Base-by-base conservation (phyloP, 2,888 invertebrate genomes). In the Rhagophthalmus giganteus region DNA sequence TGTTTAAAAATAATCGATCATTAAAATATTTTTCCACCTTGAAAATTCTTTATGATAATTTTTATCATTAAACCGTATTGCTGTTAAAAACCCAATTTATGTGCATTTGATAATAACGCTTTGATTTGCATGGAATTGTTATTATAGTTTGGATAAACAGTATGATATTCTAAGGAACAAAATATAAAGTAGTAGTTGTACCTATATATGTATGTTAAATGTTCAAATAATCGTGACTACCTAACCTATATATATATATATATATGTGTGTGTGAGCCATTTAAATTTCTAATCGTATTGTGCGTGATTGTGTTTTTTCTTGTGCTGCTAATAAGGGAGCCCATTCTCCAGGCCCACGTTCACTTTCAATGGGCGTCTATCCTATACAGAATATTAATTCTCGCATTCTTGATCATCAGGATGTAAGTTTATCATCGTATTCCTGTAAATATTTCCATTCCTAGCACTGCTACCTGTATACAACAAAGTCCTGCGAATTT, bases 321-420 rank as follows among this genome's bases (percentile, higher is more conserved):
- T 74, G 72, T 76, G 78, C 78, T 78, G 83, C 83, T 78, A 79
- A 80, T 79, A 66, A 92, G 92, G 92, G 93, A 79, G 87, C 90
- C 73, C 90, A 90, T 79, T 92, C 93, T 78, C 93, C 93, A 76
- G 91, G 90, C 80, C 90, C 90, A 77, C 87, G 92, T 76, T 87
- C 88, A 75, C 85, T 90, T 69, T 88, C 91, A 69, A 89, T 91
- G 88, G 93, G 93, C 72, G 85, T 88, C 75, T 93, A 86, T 80
- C 92, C 91, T 75, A 88, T 90, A 77, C 89, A 91, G 81, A 85
- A 86, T 79, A 81, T 93, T 80, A 86, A 87, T 80, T 92, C 92
- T 76, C 85, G 85, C 81, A 89, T 92, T 77, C 85, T 90, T 76
- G 85, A 85, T 79, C 86, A 86, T 78, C 85, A 89, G 77, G 88